phyloP scores from a whole-genome alignment of 2,113 vertebrate genomes.

The Laticauda laticaudata region DNA sequence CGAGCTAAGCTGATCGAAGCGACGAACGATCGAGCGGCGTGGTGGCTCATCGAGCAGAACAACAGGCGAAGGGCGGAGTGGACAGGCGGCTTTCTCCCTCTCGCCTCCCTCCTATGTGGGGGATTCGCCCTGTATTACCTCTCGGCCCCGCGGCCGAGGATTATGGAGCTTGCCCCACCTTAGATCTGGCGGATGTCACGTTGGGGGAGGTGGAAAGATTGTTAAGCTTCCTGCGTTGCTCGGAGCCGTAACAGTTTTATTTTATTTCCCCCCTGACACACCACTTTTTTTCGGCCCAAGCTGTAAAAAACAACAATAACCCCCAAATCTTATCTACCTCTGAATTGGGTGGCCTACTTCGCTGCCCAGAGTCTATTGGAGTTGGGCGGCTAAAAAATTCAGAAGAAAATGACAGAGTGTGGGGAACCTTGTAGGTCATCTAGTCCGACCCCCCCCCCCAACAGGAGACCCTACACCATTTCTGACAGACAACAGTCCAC shows the following conservation, averaged over 20 bases:
- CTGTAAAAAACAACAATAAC: background rate
- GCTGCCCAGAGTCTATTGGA: background rate
- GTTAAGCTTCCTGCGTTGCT: background rate
- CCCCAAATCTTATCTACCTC: background rate
- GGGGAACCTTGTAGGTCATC: no score
- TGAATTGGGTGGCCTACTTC: background rate
- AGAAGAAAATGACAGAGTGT: background rate
- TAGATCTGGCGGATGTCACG: background rate
- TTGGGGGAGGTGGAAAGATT: background rate
- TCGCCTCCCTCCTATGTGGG: background rate
- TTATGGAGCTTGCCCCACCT: background rate
- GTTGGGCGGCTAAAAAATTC: background rate
- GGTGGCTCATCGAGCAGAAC: background rate
- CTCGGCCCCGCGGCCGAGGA: background rate
- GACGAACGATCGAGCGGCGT: background rate
- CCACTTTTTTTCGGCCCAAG: background rate
- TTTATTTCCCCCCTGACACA: background rate
- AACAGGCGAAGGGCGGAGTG: background rate
- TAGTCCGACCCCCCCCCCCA: no score
- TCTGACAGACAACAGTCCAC: no score
- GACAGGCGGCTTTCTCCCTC: background rate
- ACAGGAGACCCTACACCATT: no score
- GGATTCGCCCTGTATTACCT: background rate
- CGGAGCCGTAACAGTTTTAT: background rate
- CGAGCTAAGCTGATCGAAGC: accelerated